Conservation (phyloP, 2,888 invertebrate species). For the Anaspis maculata region DNA sequence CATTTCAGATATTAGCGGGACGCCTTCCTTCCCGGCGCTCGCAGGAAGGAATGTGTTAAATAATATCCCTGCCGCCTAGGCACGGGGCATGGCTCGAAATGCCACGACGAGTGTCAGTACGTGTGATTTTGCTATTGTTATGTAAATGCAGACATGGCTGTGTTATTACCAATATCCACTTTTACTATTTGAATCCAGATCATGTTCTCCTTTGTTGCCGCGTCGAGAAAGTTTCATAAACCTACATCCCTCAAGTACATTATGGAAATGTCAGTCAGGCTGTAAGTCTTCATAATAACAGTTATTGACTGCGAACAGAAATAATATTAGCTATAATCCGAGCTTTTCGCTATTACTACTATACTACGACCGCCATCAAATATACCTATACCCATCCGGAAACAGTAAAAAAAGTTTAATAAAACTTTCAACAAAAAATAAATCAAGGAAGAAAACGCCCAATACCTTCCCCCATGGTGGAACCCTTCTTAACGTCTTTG, state of each 20-base stretch:
- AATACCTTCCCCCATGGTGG: too few species aligned
- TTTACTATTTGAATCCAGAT: conserved; percentile 15
- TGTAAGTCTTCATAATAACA: conserved; percentile 6
- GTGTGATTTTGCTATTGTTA: conserved; percentile 18
- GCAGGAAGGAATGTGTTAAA: conserved; percentile 2
- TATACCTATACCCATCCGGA: too few species aligned
- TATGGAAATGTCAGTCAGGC: conserved; percentile 15
- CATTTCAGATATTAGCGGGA: too few species aligned
- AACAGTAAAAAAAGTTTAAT: too few species aligned
- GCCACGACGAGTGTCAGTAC: conserved; percentile 8
- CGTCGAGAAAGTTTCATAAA: conserved; percentile 14
- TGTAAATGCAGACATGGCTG: conserved; percentile 16
- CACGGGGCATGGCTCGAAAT: conserved; percentile 6
- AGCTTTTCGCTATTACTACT: too few species aligned
- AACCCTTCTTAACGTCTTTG: too few species aligned
- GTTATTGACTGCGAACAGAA: conserved; percentile 14
- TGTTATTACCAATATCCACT: conserved; percentile 18
- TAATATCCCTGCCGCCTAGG: neutral
- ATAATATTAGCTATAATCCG: too few species aligned
- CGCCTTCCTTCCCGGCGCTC: too few species aligned
- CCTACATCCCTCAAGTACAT: conserved; percentile 6
- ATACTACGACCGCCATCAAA: too few species aligned
- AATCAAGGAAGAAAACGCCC: too few species aligned
- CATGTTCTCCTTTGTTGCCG: conserved; percentile 15
- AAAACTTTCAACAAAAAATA: too few species aligned